Evolutionary conservation across 2,113 vertebrate genomes (phyloP), one percentile per base, ranked within the genome.

Genomic region (Lamprologus callipterus): DNA sequence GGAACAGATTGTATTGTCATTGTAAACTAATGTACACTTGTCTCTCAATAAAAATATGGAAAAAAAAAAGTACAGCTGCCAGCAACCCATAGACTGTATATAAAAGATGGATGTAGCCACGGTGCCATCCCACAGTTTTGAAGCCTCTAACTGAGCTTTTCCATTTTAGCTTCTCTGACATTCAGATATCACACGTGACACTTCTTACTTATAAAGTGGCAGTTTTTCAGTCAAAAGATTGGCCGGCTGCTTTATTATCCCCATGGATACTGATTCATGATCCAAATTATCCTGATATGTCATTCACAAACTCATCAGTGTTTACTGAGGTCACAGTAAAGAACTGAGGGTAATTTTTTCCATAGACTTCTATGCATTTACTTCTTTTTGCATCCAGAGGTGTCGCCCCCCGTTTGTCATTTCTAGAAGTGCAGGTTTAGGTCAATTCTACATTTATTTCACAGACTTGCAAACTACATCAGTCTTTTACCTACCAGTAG

Each of bases 91-190:
- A 45, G 42, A 45, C 42, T 45, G 42, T 45, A 45, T 45, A 4
- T 45, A 45, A 45, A 45, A 45, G 42, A 45, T 45, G 42, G 42
- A 45, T 1, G 13, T 45, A 1, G 13, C 6, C 13, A 1, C 0
- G 13, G 42, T 45, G 42, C 42, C 3, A 7, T 14, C 42, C 42
- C 42, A 45, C 42, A 45, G 42, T 45, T 45, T 45, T 45, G 42
- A 45, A 45, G 42, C 42, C 42, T 45, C 42, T 45, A 45, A 45
- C 42, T 45, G 42, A 45, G 42, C 42, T 45, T 1, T 45, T 45
- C 42, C 6, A 45, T 45, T 45, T 45, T 45, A 45, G 42, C 13
- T 45, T 45, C 42, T 45, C 42, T 45, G 42, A 45, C 42, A 45
- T 45, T 45, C 42, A 45, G 13, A 45, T 7, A 45, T 45, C 42